Evolutionary conservation across 2,888 invertebrate species (phyloP), one percentile per base, ranked within the genome.

Genomic region (Leucoptera coffeella): DNA sequence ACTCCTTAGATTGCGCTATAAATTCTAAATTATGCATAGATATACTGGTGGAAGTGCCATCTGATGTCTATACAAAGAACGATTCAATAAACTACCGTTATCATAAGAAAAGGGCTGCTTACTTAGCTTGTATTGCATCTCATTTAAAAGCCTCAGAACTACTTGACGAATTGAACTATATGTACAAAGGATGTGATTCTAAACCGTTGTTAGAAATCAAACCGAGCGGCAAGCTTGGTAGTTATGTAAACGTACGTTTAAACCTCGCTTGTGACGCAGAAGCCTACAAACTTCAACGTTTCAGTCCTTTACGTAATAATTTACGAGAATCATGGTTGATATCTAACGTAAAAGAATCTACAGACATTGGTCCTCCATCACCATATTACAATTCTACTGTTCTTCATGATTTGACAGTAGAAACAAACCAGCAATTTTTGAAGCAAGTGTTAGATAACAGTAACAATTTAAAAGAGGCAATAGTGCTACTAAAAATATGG

Each of bases 401-500:
- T 4, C 55, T 87, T 15, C 69, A 74, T 24, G 92, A 94, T 54
- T 40, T 87, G 20, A 79, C 81, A 3, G 65, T 75, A 37, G 53
- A 65, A 12, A 41, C 46, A 9, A 77, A 77, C 42, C 57, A 80
- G 17, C 42, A 61, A 11, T 49, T 61, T 9, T 28, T 77, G 1
- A 42, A 43, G 5, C 59, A 75, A 30, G 50, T 56, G 2, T 55
- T 89, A 11, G 52, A 53, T 8, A 75, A 74, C 12, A 65, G 78
- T 36, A 77, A 77, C 7, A 84, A 83, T 46, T 55, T 90, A 9
- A 78, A 78, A 43, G 85, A 92, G 40, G 91, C 85, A 0, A 67
- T 93, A n/a, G 72, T 83, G 14, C 58, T 95, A 25, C 49, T 94
- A 1, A 86, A 86, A 49, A 78, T 94, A 15, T 95, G 95, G 95